These are phyloP conservation scores for Decapterus maruadsi DNA, from an alignment of 2,797 vertebrate species.

Conservation along the genomic window DNA sequence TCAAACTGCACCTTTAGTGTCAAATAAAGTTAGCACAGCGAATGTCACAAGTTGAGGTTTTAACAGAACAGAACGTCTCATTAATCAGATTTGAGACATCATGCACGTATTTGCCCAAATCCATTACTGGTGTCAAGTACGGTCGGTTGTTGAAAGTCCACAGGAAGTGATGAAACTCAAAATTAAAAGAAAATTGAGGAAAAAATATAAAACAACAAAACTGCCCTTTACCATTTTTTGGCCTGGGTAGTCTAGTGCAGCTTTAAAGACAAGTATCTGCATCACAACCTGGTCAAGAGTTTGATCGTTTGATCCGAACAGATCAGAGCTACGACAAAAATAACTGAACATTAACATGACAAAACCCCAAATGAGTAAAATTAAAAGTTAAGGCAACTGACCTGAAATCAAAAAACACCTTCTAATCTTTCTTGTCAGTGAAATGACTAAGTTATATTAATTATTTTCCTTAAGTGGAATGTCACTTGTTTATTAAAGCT, in stretches of 20 bases:
- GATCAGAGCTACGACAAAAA: constrained; percentile 14
- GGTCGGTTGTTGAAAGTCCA: background rate
- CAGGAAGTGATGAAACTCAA: background rate
- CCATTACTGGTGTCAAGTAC: background rate
- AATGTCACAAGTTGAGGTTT: background rate
- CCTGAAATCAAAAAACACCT: constrained; percentile 6
- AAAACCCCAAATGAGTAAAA: constrained; percentile 23
- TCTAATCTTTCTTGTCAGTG: constrained; percentile 3
- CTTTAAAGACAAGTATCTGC: background rate
- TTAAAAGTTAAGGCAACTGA: constrained; percentile 63
- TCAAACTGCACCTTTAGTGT: constrained; percentile 3
- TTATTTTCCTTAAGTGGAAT: constrained; percentile 24
- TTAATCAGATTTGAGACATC: constrained; percentile 10
- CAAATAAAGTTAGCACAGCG: constrained; percentile 1
- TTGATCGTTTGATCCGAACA: constrained; percentile 4
- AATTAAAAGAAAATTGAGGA: background rate
- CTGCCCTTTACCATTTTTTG: background rate
- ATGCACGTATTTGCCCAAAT: background rate
- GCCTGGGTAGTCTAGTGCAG: background rate
- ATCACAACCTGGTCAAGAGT: background rate
- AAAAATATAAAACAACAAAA: constrained; percentile 8
- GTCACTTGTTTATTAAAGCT: background rate
- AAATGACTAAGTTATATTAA: background rate
- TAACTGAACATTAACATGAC: background rate
- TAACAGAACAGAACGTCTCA: background rate